Percentiles rank a stretch among this genome's conserved stretches.
Evolutionary conservation across 2,113 vertebrate genomes (phyloP).

Genomic region (Alligator mississippiensis): DNA sequence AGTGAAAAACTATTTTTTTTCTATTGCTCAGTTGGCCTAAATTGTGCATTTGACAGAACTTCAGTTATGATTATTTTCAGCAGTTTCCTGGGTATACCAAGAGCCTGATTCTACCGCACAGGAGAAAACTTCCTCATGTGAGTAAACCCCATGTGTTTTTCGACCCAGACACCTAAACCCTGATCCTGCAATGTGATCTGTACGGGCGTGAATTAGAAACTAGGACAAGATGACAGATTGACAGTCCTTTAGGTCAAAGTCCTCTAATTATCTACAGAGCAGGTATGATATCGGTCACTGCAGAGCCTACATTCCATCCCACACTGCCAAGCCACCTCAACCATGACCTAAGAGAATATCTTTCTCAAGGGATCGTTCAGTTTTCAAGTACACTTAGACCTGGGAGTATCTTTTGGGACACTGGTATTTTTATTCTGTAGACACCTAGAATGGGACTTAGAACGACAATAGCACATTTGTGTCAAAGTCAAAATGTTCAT

Average conservation of each 20-base stretch:
- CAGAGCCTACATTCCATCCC: neutral
- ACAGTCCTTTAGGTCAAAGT: slow-evolving; percentile 48
- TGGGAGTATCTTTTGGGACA: neutral
- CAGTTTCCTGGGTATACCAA: neutral
- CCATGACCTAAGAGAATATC: neutral
- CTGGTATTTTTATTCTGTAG: neutral
- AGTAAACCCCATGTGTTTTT: neutral
- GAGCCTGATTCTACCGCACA: neutral
- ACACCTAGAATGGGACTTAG: neutral
- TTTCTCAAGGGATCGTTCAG: neutral
- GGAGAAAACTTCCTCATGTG: neutral
- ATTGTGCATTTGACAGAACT: neutral
- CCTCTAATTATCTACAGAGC: slow-evolving; percentile 40
- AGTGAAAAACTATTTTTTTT: neutral
- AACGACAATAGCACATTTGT: neutral
- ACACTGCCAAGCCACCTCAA: neutral
- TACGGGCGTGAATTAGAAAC: slow-evolving; percentile 62
- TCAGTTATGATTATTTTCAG: neutral
- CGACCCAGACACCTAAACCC: neutral
- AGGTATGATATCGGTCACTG: neutral
- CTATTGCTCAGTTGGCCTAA: neutral
- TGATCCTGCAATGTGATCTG: neutral
- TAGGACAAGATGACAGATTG: slow-evolving; percentile 46
- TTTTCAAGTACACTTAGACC: neutral
- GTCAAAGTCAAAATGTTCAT: neutral